Evolutionary conservation across 2,113 vertebrate genomes (phyloP), one percentile per base, ranked within the genome.

Genomic region (Datnioides undecimradiatus): DNA sequence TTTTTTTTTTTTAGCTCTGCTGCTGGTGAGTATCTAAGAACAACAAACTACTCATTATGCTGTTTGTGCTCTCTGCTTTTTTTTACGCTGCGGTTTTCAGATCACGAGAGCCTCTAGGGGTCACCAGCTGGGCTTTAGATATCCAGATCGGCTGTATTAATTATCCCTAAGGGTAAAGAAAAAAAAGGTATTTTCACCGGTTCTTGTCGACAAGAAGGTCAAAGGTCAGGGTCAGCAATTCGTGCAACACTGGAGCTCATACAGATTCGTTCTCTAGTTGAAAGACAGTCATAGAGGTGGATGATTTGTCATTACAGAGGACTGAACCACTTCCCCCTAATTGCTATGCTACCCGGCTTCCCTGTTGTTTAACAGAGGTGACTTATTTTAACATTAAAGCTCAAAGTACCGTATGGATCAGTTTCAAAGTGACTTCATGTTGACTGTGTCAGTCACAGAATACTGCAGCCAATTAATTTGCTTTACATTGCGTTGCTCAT

Each of bases 391-490:
- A 62, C 57, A 82, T 58, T 58, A 81, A 76, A 76, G 38, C 40
- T 72, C 55, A 23, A 52, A 68, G 19, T 21, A 43, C 43, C 29
- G 16, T 73, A 74, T 40, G 13, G 51, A 41, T 82, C 31, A 52
- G 1, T 65, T 70, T 78, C 17, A 59, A 60, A 76, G 41, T 27
- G 40, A 58, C 41, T 43, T 68, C 6, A 48, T 60, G 64, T 79
- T 58, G 64, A 76, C 62, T 8, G 6, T 72, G 80, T 83, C 57
- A 66, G 27, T 85, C 70, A 73, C 62, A 43, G 79, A 79, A 49
- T 31, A 46, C 16, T 54, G 43, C 68, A 51, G 33, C 75, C 55
- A 72, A 73, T 85, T 83, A 69, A 78, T 62, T 76, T 4, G 48
- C 51, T 65, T 78, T 25, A 69, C 59, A 40, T 43, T 10, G 49